Conservation (phyloP, 2,888 invertebrate genomes). For the Ormyrus labotus region DNA sequence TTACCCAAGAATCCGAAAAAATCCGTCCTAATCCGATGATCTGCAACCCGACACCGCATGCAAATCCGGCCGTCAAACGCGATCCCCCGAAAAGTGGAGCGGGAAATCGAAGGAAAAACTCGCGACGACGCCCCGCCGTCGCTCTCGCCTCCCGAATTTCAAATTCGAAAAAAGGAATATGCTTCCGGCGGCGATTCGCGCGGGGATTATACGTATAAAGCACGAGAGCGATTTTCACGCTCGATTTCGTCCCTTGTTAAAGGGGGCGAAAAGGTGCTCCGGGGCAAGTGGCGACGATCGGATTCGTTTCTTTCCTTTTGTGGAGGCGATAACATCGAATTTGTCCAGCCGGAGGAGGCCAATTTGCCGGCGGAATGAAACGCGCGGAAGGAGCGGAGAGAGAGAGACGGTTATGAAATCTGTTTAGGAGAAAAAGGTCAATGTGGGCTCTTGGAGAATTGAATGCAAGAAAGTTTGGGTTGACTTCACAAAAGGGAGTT, state of each 20-base stretch:
- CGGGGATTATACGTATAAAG: slow-evolving; percentile 22
- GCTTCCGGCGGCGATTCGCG: slow-evolving; percentile 11
- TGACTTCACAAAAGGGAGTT: too few relatives aligned
- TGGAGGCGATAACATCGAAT: slow-evolving; percentile 51
- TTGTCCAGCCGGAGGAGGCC: slow-evolving; percentile 31
- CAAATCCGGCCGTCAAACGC: too few relatives aligned
- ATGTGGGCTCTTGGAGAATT: slow-evolving; percentile 3
- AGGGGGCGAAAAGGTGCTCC: slow-evolving; percentile 9
- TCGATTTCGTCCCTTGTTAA: slow-evolving; percentile 43
- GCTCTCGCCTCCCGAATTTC: background rate
- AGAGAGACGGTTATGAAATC: slow-evolving; percentile 32
- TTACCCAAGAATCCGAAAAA: too few relatives aligned
- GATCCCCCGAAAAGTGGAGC: too few relatives aligned
- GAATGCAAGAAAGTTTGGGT: background rate
- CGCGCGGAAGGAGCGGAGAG: too few relatives aligned
- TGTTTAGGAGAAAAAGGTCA: background rate
- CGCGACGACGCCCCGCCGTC: background rate
- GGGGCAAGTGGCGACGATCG: slow-evolving; percentile 40
- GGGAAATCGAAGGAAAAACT: too few relatives aligned
- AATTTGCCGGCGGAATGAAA: background rate
- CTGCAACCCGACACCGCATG: too few relatives aligned
- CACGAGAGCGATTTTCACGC: slow-evolving; percentile 44
- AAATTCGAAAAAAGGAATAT: background rate
- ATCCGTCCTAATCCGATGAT: too few relatives aligned
- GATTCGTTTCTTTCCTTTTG: slow-evolving; percentile 20